Percentiles rank a stretch among this genome's conserved stretches.
These are phyloP conservation scores for Melitaea athalia DNA, from an alignment of 2,888 invertebrate genomes.

Conservation along the genomic window DNA sequence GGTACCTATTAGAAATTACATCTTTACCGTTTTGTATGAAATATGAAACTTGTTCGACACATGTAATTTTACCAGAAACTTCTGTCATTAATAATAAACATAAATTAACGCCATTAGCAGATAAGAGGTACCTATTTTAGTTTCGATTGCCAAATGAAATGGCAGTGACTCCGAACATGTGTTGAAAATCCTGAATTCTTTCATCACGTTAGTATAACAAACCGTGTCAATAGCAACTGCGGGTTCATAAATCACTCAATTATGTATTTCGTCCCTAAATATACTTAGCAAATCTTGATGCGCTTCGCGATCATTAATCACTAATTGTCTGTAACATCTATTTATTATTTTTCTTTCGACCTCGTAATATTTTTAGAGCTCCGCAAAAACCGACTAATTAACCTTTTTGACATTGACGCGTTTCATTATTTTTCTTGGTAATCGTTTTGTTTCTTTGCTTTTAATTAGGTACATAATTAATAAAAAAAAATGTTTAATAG, in stretches of 20 bases:
- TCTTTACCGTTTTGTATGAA: background rate
- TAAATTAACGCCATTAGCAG: constrained; percentile 39
- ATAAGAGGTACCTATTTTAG: constrained; percentile 32
- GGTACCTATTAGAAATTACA: no score
- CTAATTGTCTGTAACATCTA: constrained; percentile 9
- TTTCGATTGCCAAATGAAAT: constrained; percentile 40
- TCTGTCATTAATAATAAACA: constrained; percentile 30
- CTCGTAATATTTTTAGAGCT: background rate
- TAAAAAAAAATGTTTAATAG: no score
- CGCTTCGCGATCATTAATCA: constrained; percentile 42
- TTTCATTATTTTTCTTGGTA: no score
- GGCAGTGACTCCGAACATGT: constrained; percentile 55
- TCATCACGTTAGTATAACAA: constrained; percentile 66
- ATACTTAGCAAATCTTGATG: constrained; percentile 41
- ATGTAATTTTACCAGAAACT: constrained; percentile 12
- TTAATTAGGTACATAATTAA: no score
- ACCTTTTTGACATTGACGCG: background rate
- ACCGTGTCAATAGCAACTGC: constrained; percentile 71
- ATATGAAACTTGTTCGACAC: constrained; percentile 2
- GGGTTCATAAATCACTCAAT: constrained; percentile 78
- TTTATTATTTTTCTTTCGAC: constrained; percentile 7
- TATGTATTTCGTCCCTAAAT: constrained; percentile 47
- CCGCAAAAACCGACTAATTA: background rate
- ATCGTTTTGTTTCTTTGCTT: no score
- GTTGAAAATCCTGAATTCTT: constrained; percentile 57